These are phyloP conservation scores for Danaus melanippus DNA, from an alignment of 1,140 invertebrate genomes.

Conservation along the genomic window DNA sequence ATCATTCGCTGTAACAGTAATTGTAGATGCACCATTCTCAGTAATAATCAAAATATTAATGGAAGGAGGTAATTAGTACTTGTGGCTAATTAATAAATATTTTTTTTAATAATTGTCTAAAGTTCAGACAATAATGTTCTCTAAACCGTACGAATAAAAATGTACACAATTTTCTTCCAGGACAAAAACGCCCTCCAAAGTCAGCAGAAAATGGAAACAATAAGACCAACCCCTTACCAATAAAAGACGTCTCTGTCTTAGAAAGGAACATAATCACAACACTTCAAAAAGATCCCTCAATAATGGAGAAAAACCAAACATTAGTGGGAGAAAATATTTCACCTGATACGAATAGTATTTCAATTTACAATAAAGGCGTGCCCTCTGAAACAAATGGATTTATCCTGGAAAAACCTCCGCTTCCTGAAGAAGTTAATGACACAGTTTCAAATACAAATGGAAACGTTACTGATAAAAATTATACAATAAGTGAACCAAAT, in stretches of 20 bases:
- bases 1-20: slow-evolving; percentile 27
- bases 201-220: not conserved
- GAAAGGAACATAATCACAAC: slow-evolving; percentile 6
- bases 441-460: too few species aligned
- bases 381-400: too few species aligned
- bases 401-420: too few species aligned
- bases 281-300: slow-evolving; percentile 5
- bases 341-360: too few species aligned
- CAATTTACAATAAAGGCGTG: too few species aligned
- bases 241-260: not conserved
- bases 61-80: slow-evolving; percentile 21
- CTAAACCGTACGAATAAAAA: too few species aligned
- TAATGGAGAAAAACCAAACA: not conserved
- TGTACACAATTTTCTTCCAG: slow-evolving; percentile 1
- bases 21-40: slow-evolving; percentile 38
- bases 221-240: not conserved
- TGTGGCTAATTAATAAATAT: not conserved
- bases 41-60: slow-evolving; percentile 33
- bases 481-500: slow-evolving; percentile 1
- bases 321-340: too few species aligned
- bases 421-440: too few species aligned
- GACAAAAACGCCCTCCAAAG: slow-evolving; percentile 8
- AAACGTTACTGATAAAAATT: too few species aligned
- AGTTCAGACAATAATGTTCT: too few species aligned
- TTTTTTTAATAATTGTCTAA: not conserved